Base-by-base conservation (phyloP, 1,140 invertebrate genomes). In the Cryptotermes secundus region DNA sequence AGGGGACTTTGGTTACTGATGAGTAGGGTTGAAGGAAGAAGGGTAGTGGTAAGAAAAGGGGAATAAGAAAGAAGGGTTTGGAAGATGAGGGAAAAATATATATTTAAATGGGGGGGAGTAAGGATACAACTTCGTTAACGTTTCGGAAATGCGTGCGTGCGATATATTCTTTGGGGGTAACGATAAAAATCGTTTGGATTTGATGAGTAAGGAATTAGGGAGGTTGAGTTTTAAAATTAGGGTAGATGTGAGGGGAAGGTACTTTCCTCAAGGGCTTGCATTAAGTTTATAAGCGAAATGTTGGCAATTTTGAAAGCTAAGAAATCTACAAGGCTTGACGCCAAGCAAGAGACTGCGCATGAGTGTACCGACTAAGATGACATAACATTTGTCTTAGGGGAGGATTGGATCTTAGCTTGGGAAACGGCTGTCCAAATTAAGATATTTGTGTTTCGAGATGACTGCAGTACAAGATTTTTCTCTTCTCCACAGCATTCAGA, bases 161-260 rank as follows among this genome's bases (percentile, higher is more conserved):
- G 59, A 72, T 72, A 72, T 72, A 72, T 72, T 72, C 59, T 72
- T 31, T 3, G 14, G n/a, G 59, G 59, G 14, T 72, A 31, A 72
- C 59, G 26, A 72, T 7, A 72, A n/a, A 72, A 72, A 72, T 72
- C 26, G 59, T 72, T 72, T 72, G 59, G 59, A 72, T 72, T 72
- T 72, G 59, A 72, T 72, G 59, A 72, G 59, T 72, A 72, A 72
- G 59, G 59, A 72, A 72, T 72, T 31, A 72, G 59, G 59, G 59
- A 72, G 14, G 26, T 72, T 31, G 59, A n/a, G n/a, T 72, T 72
- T 72, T 72, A 72, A 72, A 72, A 72, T 72, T 72, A 72, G 59
- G 59, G 59, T 72, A 12, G 59, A 72, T 72, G n/a, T 31, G 9
- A 72, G 59, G 26, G 59, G 59, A 72, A 72, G 59, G 9, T 31